Evolutionary conservation across 2,888 invertebrate species (phyloP).

Genomic region (Macaria notata): DNA sequence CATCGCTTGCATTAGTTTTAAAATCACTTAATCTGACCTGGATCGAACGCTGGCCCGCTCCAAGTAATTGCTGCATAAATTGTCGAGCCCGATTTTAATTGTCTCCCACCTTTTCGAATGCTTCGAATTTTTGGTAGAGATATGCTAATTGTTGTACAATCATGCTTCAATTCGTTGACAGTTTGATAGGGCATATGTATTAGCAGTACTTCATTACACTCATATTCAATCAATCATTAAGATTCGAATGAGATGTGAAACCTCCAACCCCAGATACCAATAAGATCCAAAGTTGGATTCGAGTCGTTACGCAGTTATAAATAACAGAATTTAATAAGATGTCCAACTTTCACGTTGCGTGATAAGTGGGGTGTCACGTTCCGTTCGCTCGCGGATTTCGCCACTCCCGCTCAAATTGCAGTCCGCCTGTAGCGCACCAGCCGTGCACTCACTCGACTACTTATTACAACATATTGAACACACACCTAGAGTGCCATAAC

Average conservation of each 20-base stretch:
- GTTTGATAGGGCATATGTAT: background rate
- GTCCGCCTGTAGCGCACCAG: constrained; percentile 53
- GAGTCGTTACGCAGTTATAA: constrained; percentile 56
- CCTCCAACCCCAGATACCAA: constrained; percentile 29
- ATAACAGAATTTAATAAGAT: constrained; percentile 71
- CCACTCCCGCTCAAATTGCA: constrained; percentile 71
- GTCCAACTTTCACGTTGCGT: constrained; percentile 70
- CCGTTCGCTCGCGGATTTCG: constrained; percentile 72
- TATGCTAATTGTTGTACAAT: constrained; percentile 8
- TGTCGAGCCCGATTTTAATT: constrained; percentile 67
- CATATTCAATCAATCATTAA: constrained; percentile 16
- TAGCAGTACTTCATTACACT: constrained; percentile 1
- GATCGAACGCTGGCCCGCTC: constrained; percentile 70
- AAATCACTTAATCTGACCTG: constrained; percentile 79
- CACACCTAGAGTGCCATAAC: constrained; percentile 12
- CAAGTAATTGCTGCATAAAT: constrained; percentile 77
- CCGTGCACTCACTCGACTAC: constrained; percentile 49
- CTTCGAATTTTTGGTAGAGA: constrained; percentile 20
- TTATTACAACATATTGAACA: constrained; percentile 46
- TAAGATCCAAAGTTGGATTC: constrained; percentile 36
- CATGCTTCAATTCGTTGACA: background rate
- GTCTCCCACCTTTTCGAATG: constrained; percentile 45
- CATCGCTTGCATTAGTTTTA: constrained; percentile 76
- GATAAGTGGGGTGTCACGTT: constrained; percentile 77
- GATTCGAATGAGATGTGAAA: constrained; percentile 25